Evolutionary conservation across 2,888 invertebrate genomes (phyloP), one percentile per base, ranked within the genome.

Genomic region (Ypsolopha scabrella): DNA sequence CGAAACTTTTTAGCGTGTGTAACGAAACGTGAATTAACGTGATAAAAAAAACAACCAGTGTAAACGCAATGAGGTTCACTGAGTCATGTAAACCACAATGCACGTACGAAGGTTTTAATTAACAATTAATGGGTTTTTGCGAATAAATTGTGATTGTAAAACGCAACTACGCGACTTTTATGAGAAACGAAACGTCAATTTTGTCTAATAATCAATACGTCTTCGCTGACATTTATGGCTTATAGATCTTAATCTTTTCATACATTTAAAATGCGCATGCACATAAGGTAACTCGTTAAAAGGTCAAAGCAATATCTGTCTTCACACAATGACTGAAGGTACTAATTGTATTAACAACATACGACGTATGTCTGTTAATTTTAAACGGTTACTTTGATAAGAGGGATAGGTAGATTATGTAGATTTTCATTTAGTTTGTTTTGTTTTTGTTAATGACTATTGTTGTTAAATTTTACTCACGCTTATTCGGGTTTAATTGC

Each of bases 191-290:
- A n/a, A 24, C 8, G 14, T 47, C 41, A 44, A 48, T 51, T 48
- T 48, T 13, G 43, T 53, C 56, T 54, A 59, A 63, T 64, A 64
- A 70, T 67, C 74, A 65, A 70, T 70, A 70, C 64, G 64, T 71
- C 67, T 62, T 64, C 62, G 61, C 62, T 58, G 70, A 70, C 72
- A 67, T 73, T 73, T 69, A 72, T 64, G 60, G 58, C 57, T 56
- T 49, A 51, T 49, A 56, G 63, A 65, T 66, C 62, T 63, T 72
- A 68, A 75, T 74, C 67, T 67, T 62, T 59, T 64, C 63, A 70
- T 71, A 72, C 68, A 72, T 71, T 72, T 70, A 70, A 68, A 24
- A 72, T 70, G 62, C 52, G 41, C 58, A 54, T 55, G 57, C 57
- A 57, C 53, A 58, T 53, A 52, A 24, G 24, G 24, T 24, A 54